Conservation (phyloP, 2,797 vertebrate genomes). For the Danio tinwini region DNA sequence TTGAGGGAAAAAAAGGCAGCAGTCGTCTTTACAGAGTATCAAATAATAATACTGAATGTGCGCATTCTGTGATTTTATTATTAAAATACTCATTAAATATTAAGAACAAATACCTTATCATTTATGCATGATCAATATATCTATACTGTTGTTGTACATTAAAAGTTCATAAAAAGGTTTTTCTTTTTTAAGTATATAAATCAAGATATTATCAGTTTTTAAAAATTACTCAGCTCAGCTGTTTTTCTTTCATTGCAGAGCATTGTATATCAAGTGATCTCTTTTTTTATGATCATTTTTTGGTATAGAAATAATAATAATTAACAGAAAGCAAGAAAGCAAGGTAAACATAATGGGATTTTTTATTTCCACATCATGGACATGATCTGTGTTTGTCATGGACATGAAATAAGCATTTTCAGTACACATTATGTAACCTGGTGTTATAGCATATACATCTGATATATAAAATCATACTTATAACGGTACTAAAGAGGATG, state of each 20-base stretch:
- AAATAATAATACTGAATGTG: background rate
- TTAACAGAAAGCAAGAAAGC: constrained; percentile 16
- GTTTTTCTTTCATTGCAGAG: background rate
- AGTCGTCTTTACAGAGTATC: background rate
- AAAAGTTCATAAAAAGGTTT: background rate
- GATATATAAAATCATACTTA: constrained; percentile 35
- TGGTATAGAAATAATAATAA: background rate
- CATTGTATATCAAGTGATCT: background rate
- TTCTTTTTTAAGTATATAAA: background rate
- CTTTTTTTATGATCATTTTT: background rate
- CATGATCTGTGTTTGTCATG: constrained; percentile 42
- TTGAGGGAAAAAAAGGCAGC: background rate
- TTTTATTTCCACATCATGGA: constrained; percentile 60
- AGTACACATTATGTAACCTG: constrained; percentile 36
- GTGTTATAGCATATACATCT: constrained; percentile 50
- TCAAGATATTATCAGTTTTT: background rate
- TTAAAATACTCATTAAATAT: background rate
- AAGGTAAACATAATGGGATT: constrained; percentile 9
- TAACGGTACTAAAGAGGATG: background rate
- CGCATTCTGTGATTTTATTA: background rate
- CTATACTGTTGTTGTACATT: background rate
- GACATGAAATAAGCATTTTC: constrained; percentile 67
- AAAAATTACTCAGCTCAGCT: background rate
- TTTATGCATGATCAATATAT: background rate
- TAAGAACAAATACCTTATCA: no score